A percentile compares a stretch with the other conserved stretches of the same genome.
Conservation (phyloP, 2,113 vertebrate species). For the Halichoeres trimaculatus region DNA sequence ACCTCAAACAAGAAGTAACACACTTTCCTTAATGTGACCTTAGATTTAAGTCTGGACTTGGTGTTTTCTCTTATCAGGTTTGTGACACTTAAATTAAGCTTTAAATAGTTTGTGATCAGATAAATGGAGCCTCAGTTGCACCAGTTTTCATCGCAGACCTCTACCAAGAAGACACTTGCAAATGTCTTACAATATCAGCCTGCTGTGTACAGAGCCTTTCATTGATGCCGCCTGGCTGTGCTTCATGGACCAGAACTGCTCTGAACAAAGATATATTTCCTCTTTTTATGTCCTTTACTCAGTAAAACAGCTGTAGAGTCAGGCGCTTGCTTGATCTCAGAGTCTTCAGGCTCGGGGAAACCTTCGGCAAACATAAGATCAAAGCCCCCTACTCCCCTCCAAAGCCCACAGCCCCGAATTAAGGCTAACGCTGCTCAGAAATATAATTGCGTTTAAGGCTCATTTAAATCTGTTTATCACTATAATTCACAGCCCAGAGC, state of each 20-base stretch:
- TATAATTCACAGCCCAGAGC: conserved; percentile 67
- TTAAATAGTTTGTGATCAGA: conserved; percentile 21
- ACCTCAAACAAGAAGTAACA: background rate
- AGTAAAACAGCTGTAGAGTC: conserved; percentile 38
- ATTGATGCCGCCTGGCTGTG: conserved; percentile 28
- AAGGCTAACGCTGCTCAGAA: conserved; percentile 59
- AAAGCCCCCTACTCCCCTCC: conserved; percentile 60
- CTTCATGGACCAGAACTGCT: conserved; percentile 30
- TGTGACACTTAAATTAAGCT: conserved; percentile 1
- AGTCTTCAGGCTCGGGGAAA: conserved; percentile 54
- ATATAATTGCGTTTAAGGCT: conserved; percentile 71
- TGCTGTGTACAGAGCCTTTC: conserved; percentile 28
- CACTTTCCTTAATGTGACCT: background rate
- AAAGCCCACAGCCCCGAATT: conserved; percentile 65
- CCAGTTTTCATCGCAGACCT: conserved; percentile 5
- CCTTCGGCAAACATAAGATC: conserved; percentile 67
- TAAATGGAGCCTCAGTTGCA: conserved; percentile 36
- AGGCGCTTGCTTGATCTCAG: conserved; percentile 36
- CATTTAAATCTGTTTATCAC: conserved; percentile 72
- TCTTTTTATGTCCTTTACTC: conserved; percentile 38
- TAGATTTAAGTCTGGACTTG: background rate
- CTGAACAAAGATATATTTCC: conserved; percentile 44
- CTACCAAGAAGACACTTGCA: conserved; percentile 10
- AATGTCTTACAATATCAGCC: conserved; percentile 42
- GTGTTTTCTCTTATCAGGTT: conserved; percentile 9